These are phyloP conservation scores for Steromphala cineraria DNA, from an alignment of 2,888 invertebrate genomes.

Conservation along the genomic window DNA sequence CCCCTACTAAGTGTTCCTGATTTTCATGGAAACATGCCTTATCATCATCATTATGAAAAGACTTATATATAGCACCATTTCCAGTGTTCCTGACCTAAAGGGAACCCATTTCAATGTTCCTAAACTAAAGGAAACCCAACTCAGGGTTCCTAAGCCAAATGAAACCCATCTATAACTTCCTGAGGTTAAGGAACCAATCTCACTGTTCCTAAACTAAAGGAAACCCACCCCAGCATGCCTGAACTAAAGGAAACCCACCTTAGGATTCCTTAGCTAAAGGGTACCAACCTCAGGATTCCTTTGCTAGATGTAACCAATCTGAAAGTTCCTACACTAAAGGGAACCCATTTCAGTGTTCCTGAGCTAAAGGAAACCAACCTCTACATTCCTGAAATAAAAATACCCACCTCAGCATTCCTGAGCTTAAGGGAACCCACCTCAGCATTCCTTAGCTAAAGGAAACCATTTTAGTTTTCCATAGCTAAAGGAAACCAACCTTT, in stretches of 20 bases:
- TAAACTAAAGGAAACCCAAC: too few relatives aligned
- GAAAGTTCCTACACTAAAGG: constrained; percentile 84
- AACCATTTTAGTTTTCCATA: neutral
- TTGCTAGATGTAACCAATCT: constrained; percentile 79
- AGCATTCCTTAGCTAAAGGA: too few relatives aligned
- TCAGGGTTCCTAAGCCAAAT: too few relatives aligned
- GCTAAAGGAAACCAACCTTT: neutral
- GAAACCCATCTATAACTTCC: too few relatives aligned
- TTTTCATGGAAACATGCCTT: too few relatives aligned
- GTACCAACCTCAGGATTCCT: neutral
- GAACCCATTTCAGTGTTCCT: neutral
- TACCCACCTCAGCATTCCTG: constrained; percentile 86
- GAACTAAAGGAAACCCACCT: neutral
- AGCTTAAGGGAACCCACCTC: constrained; percentile 77
- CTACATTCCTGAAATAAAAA: constrained; percentile 42
- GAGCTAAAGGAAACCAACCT: neutral
- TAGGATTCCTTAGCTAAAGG: neutral
- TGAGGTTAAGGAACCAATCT: too few relatives aligned
- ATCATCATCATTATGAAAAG: too few relatives aligned
- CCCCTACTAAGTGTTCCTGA: too few relatives aligned
- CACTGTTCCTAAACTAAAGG: neutral
- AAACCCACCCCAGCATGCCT: neutral
- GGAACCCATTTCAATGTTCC: too few relatives aligned
- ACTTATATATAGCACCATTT: too few relatives aligned
- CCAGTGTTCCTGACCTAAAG: too few relatives aligned